Base-by-base conservation (phyloP, 35 echinoderm and acorn worm species). In the Heliocidaris erythrogramma region DNA sequence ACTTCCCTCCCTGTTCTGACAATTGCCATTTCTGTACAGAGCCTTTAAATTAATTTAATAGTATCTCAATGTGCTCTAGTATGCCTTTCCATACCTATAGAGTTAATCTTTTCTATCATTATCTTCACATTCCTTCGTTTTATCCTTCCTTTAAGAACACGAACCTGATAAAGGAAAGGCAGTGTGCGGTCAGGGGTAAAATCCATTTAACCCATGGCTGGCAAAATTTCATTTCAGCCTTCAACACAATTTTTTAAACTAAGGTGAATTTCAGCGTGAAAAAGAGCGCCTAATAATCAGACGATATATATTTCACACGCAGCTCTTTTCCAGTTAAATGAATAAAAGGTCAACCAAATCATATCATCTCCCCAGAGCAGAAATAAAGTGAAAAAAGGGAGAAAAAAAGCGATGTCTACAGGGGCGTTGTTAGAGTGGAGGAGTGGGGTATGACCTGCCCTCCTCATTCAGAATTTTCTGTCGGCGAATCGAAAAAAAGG, bases 281-380 rank as follows among this genome's bases (percentile, higher is more conserved):
- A 78, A 24, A 78, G 65, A 78, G 65, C 65, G 65, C 18, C 65
- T 78, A 78, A 78, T 78, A 78, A 78, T 78, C 65, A 24, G 18
- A 78, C 65, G 21, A 17, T 78, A 29, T 78, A 78, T 4, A 78
- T 78, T 78, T 78, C 24, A 78, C 65, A 78, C 65, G 65, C 65
- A 78, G 65, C 14, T 78, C 21, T 78, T 78, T 78, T 78, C 65
- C 65, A 78, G 65, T 78, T 78, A 78, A 78, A 78, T 78, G 65
- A 78, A 78, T 78, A 78, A 78, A 78, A 78, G 65, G 65, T 78
- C 65, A 78, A 78, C 6, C 65, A 78, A 78, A 78, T 78, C 65
- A 78, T 78, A 78, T 78, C 65, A 78, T 78, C 21, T 78, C 65
- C 17, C 65, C 4, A 5, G 65, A 78, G 65, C 8, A 78, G 65